Percentiles rank a stretch among this genome's conserved stretches.
These are phyloP conservation scores for Otus scops DNA, from an alignment of 2,797 vertebrate species.

Conservation along the genomic window DNA sequence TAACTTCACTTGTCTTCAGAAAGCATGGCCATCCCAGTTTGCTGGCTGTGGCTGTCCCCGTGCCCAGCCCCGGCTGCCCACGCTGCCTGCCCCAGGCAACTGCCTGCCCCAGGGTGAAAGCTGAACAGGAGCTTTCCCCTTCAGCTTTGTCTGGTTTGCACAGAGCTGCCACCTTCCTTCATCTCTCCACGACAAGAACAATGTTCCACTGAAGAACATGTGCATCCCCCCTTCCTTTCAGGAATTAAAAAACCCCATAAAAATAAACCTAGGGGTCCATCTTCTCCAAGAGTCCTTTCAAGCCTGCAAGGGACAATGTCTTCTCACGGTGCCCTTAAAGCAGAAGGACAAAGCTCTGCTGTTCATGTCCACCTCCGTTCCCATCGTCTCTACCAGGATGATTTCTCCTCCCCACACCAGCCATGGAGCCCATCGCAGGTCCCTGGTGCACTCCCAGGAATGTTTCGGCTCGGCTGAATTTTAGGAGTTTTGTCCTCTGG, in stretches of 20 bases:
- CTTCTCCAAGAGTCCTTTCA: background rate
- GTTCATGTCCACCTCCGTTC: background rate
- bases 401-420: background rate
- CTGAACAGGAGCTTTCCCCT: background rate
- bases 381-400: accelerated
- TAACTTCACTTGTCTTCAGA: background rate
- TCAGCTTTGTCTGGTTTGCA: background rate
- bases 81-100: background rate
- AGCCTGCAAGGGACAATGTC: background rate
- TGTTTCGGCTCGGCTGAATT: background rate
- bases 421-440: background rate
- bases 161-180: background rate
- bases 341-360: background rate
- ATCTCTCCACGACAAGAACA: accelerated
- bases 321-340: accelerated
- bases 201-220: background rate
- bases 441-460: constrained; percentile 56
- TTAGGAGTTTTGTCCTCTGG: constrained; percentile 61
- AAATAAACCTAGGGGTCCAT: background rate
- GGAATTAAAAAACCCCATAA: background rate
- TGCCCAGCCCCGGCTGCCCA: background rate
- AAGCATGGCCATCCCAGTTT: accelerated
- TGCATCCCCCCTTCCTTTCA: background rate
- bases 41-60: background rate
- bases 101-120: background rate